Conservation (phyloP, 1,140 invertebrate genomes). For the Varroa destructor region DNA sequence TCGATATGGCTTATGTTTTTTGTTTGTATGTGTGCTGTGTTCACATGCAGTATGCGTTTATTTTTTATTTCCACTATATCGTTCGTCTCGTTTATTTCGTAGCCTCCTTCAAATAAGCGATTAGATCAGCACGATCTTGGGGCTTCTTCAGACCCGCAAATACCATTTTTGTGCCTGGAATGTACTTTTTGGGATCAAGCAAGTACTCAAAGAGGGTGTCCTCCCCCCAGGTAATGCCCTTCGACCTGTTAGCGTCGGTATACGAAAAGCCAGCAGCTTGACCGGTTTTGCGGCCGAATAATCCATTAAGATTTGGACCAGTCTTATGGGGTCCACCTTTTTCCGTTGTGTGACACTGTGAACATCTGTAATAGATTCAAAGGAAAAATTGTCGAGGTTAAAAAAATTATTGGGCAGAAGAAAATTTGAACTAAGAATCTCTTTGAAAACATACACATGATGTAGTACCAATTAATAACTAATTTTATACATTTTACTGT, state of each 20-base stretch:
- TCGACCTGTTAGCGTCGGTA: constrained; percentile 89
- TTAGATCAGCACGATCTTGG: constrained; percentile 82
- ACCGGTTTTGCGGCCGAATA: constrained; percentile 89
- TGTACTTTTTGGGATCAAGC: constrained; percentile 97
- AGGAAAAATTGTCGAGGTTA: too few relatives aligned
- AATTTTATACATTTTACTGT: too few relatives aligned
- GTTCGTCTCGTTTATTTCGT: constrained; percentile 48
- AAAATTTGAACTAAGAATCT: too few relatives aligned
- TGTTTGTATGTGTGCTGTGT: too few relatives aligned
- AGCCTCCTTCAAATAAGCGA: constrained; percentile 75
- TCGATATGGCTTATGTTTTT: too few relatives aligned
- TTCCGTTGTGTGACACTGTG: constrained; percentile 93
- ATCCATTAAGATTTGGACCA: constrained; percentile 85
- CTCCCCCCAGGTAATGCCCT: constrained; percentile 89
- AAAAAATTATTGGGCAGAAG: too few relatives aligned
- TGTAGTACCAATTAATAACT: too few relatives aligned
- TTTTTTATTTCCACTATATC: too few relatives aligned
- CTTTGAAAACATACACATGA: too few relatives aligned
- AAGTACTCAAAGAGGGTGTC: constrained; percentile 92
- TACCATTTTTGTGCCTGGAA: constrained; percentile 98
- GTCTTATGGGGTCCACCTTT: constrained; percentile 90
- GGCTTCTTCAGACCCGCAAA: constrained; percentile 97
- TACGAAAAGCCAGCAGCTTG: constrained; percentile 79
- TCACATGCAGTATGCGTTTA: too few relatives aligned
- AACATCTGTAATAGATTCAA: constrained; percentile 51